phyloP scores from a whole-genome alignment of 2,797 vertebrate species.

The Xiphophorus birchmanni region DNA sequence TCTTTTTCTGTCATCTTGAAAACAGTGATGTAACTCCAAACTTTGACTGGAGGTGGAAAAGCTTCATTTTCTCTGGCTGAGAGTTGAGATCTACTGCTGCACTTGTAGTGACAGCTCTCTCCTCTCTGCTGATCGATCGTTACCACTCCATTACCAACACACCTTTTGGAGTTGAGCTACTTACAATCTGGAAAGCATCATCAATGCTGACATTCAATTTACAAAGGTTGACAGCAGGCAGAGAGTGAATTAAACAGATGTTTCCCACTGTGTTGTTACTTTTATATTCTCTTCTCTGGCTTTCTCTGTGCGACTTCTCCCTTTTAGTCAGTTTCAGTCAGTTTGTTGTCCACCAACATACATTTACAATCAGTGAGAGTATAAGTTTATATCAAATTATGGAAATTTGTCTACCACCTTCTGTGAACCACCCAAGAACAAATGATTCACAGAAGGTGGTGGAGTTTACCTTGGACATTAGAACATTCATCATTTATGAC shows the following conservation, averaged over 20 bases:
- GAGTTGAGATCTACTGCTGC: not conserved
- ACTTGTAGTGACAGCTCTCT: conserved; percentile 1
- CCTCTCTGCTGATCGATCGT: not conserved
- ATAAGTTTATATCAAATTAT: not conserved
- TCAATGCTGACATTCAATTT: conserved; percentile 6
- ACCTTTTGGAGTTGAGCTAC: conserved; percentile 1
- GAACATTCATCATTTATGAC: not conserved
- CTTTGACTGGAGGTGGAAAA: not conserved
- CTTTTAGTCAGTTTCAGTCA: not conserved
- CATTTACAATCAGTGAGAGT: not conserved
- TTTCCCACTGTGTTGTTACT: not conserved
- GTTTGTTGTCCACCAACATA: not conserved
- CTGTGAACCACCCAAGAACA: not conserved
- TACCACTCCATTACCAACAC: conserved; percentile 12
- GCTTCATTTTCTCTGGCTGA: not conserved
- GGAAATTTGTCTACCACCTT: not conserved
- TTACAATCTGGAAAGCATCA: conserved; percentile 1
- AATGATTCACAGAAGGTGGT: not conserved
- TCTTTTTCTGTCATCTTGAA: not conserved
- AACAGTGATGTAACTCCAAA: not conserved
- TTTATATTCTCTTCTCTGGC: not conserved
- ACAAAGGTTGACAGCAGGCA: conserved; percentile 5
- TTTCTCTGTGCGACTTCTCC: not conserved
- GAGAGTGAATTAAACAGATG: not conserved
- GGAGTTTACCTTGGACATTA: not conserved